These are phyloP conservation scores for Seira ritae DNA, from an alignment of 2,888 invertebrate species.

Conservation along the genomic window DNA sequence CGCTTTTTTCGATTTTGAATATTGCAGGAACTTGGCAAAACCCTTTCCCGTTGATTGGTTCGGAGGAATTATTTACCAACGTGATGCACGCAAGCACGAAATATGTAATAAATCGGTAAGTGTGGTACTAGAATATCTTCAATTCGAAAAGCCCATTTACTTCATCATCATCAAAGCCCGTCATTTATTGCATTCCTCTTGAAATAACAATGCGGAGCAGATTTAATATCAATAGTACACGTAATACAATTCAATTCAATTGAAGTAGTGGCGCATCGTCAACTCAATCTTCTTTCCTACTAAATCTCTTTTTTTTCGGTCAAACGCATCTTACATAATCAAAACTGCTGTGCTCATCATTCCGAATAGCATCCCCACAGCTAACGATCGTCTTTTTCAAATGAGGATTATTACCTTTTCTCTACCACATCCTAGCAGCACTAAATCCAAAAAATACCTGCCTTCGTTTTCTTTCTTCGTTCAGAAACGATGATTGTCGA, in stretches of 20 bases:
- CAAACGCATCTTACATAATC: slow-evolving; percentile 34
- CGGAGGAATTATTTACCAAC: neutral
- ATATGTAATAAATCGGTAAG: neutral
- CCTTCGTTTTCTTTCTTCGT: neutral
- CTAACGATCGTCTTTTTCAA: neutral
- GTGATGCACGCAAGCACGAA: neutral
- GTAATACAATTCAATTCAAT: slow-evolving; percentile 42
- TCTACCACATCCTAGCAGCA: too few species aligned
- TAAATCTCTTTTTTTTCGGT: slow-evolving; percentile 34
- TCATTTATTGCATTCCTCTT: neutral
- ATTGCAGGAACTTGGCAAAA: neutral
- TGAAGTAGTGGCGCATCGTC: neutral
- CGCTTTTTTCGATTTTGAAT: too few species aligned
- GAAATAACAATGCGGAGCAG: neutral
- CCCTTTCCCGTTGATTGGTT: neutral
- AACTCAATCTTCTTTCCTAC: neutral
- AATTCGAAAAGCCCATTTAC: neutral
- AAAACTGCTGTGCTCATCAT: slow-evolving; percentile 10
- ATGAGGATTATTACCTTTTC: too few species aligned
- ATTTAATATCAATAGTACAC: slow-evolving; percentile 26
- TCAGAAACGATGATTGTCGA: neutral
- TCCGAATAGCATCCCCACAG: neutral
- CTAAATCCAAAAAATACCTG: too few species aligned
- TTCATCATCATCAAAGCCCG: neutral
- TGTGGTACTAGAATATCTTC: neutral